Evolutionary conservation across 1,140 invertebrate species (phyloP).

Genomic region (Trichoplusia ni): DNA sequence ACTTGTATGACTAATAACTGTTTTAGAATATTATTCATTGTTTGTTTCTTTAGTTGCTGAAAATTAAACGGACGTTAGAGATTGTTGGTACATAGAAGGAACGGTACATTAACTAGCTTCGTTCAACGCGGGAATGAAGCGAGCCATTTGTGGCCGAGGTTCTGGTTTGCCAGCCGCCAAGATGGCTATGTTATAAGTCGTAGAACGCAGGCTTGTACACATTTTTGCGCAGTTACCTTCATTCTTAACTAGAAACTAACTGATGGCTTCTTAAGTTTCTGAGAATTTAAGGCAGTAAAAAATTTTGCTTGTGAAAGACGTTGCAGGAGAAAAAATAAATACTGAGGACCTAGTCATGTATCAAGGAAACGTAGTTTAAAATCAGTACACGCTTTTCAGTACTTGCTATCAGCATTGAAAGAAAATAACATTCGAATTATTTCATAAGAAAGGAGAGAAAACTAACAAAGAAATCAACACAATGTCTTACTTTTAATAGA

Average conservation of each 20-base stretch:
- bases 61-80: conserved; percentile 31
- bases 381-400: no score
- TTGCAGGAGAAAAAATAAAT: no score
- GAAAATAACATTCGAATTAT: no score
- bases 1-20: no score
- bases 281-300: neutral
- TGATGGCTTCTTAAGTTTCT: conserved; percentile 7
- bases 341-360: no score
- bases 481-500: no score
- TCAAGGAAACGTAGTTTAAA: no score
- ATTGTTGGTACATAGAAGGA: conserved; percentile 33
- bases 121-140: conserved; percentile 56
- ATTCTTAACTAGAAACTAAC: conserved; percentile 20
- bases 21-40: conserved; percentile 33
- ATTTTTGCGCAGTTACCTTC: conserved; percentile 9
- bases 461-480: no score
- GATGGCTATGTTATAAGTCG: conserved; percentile 29
- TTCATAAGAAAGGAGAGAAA: no score
- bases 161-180: conserved; percentile 44
- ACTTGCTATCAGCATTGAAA: no score
- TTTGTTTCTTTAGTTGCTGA: conserved; percentile 18
- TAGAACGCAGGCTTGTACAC: conserved; percentile 5
- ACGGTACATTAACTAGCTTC: conserved; percentile 41
- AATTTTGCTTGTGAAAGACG: neutral
- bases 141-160: conserved; percentile 52